Conservation (phyloP, 2,888 invertebrate species). For the Sphecodes monilicornis region DNA sequence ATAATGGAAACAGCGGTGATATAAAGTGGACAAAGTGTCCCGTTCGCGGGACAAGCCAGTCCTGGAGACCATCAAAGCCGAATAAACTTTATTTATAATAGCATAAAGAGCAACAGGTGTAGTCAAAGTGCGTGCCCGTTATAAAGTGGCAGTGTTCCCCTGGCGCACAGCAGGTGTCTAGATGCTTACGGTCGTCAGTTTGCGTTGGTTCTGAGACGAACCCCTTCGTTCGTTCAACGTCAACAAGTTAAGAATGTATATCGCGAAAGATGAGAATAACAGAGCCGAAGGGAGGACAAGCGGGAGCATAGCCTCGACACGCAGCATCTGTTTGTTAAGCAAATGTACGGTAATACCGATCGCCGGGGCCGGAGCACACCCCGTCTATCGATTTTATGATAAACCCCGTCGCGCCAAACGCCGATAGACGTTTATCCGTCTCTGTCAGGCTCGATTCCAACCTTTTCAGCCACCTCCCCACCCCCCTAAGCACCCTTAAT, state of each 20-base stretch:
- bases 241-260: neutral
- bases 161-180: neutral
- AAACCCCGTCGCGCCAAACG: slow-evolving; percentile 34
- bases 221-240: neutral
- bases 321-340: slow-evolving; percentile 17
- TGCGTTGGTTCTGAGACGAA: neutral
- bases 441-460: slow-evolving; percentile 48
- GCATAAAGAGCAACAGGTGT: slow-evolving; percentile 5
- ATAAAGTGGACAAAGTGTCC: neutral
- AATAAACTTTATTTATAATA: slow-evolving; percentile 4
- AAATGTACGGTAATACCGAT: slow-evolving; percentile 13
- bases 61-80: neutral
- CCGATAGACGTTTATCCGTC: slow-evolving; percentile 56
- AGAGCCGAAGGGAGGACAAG: neutral
- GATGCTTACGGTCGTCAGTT: neutral
- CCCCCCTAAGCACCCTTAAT: slow-evolving; percentile 26
- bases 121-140: neutral
- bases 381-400: slow-evolving; percentile 61
- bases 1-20: neutral
- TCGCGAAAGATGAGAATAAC: neutral
- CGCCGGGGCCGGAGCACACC: neutral
- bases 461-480: neutral
- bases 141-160: neutral
- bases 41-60: neutral
- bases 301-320: neutral